Evolutionary conservation across 2,797 vertebrate genomes (phyloP).

Genomic region (Tapera naevia): DNA sequence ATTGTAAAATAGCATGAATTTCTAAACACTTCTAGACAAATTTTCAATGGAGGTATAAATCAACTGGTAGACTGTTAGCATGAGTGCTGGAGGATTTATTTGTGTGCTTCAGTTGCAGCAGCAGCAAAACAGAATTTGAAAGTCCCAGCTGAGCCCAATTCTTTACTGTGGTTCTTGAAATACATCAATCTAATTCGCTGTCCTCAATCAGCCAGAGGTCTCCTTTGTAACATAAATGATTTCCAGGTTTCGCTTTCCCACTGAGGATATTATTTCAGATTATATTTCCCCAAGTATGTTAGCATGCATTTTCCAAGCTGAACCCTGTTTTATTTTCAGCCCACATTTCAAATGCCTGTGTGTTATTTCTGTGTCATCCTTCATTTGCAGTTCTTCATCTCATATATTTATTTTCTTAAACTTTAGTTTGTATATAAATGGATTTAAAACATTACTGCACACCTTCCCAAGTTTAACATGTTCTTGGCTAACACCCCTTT

Average conservation of each 20-base stretch:
- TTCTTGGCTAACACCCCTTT: slow-evolving; percentile 13
- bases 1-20: neutral
- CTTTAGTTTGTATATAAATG: slow-evolving; percentile 45
- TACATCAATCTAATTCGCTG: neutral
- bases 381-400: slow-evolving; percentile 56
- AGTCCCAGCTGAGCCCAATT: neutral
- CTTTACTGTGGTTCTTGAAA: neutral
- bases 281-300: slow-evolving; percentile 38
- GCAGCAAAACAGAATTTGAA: slow-evolving; percentile 24
- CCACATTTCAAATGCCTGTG: slow-evolving; percentile 15
- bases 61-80: neutral
- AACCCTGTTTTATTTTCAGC: slow-evolving; percentile 34
- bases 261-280: slow-evolving; percentile 43
- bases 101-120: neutral
- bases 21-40: neutral
- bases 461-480: slow-evolving; percentile 41
- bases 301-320: slow-evolving; percentile 27
- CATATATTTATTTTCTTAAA: slow-evolving; percentile 57
- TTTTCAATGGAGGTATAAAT: slow-evolving; percentile 21
- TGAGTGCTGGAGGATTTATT: slow-evolving; percentile 40
- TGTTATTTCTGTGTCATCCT: slow-evolving; percentile 58
- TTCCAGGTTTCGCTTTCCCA: slow-evolving; percentile 50
- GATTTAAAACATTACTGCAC: slow-evolving; percentile 37
- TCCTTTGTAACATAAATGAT: slow-evolving; percentile 44
- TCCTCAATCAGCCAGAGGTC: slow-evolving; percentile 1